These are phyloP conservation scores for Corythoichthys intestinalis DNA, from an alignment of 2,113 vertebrate genomes.

Conservation along the genomic window DNA sequence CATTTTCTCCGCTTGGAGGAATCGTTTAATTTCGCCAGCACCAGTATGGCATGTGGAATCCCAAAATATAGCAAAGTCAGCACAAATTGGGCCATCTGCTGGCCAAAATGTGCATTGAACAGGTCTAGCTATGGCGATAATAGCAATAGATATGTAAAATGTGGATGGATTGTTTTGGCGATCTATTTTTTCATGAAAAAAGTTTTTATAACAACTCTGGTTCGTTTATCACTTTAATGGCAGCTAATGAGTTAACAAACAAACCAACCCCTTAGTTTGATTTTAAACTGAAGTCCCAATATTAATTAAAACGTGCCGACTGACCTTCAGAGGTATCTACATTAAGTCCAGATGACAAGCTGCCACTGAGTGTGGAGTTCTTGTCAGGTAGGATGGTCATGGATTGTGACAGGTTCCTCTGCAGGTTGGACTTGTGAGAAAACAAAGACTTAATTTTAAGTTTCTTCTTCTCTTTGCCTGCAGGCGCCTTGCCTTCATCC, in stretches of 20 bases:
- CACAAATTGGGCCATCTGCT: no score
- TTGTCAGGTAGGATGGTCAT: slow-evolving; percentile 77
- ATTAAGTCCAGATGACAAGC: slow-evolving; percentile 70
- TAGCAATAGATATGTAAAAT: no score
- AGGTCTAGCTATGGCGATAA: no score
- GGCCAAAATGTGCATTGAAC: no score
- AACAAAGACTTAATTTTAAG: slow-evolving; percentile 82
- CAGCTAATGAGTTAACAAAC: background rate
- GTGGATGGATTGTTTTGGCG: no score
- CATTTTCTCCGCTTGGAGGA: no score
- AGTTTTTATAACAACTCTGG: no score
- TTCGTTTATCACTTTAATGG: no score
- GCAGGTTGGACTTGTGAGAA: slow-evolving; percentile 84
- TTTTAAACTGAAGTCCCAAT: background rate
- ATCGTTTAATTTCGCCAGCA: no score
- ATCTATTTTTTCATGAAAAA: no score
- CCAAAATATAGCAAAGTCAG: no score
- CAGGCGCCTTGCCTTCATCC: background rate
- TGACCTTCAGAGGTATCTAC: slow-evolving; percentile 68
- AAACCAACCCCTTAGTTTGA: background rate
- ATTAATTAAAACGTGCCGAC: slow-evolving; percentile 3
- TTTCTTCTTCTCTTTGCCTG: slow-evolving; percentile 74
- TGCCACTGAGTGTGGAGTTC: slow-evolving; percentile 60
- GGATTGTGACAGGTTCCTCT: slow-evolving; percentile 84
- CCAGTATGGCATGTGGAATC: no score